Conservation (phyloP, 1,140 invertebrate genomes). For the Ridgeia piscesae region DNA sequence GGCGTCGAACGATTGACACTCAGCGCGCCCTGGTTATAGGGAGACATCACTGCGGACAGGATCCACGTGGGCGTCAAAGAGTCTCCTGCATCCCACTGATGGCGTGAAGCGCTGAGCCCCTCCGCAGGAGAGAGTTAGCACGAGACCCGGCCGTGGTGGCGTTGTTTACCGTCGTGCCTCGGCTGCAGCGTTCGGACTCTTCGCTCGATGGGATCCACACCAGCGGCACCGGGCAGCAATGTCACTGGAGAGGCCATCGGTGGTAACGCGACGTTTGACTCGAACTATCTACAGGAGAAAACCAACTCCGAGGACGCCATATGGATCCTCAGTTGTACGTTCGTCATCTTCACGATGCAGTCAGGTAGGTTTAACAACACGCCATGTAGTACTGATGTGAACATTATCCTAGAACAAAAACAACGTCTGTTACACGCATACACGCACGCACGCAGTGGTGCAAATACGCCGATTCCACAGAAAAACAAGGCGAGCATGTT, state of each 20-base stretch:
- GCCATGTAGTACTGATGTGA: too few species aligned
- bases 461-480: neutral
- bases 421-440: neutral
- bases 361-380: constrained; percentile 67
- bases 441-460: neutral
- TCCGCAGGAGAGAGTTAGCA: too few species aligned
- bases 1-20: neutral
- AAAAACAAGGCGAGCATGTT: neutral
- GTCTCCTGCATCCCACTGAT: neutral
- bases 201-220: neutral
- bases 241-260: neutral
- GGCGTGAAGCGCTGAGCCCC: too few species aligned
- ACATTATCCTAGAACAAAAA: too few species aligned
- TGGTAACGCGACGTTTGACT: neutral
- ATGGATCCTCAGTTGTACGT: constrained; percentile 88
- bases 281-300: neutral
- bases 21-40: neutral
- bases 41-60: neutral
- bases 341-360: constrained; percentile 96
- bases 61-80: neutral
- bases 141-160: too few species aligned
- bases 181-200: neutral
- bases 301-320: constrained; percentile 67
- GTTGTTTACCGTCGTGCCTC: neutral
- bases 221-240: neutral